phyloP scores from a whole-genome alignment of 2,888 invertebrate species.

The Drosophila vallismaia region DNA sequence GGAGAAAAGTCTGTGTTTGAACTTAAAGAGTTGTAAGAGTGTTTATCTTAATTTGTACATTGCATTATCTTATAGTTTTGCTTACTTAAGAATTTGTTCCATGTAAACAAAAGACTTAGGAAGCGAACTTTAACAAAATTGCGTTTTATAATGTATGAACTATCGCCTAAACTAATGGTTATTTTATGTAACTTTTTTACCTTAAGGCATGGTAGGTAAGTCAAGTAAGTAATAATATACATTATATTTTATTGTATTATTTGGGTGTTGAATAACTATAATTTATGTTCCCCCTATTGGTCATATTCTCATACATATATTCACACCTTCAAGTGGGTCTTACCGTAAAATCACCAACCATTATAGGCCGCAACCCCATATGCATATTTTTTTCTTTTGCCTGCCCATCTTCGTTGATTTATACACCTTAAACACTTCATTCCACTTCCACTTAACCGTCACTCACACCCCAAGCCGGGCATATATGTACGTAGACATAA shows the following conservation, averaged over 20 bases:
- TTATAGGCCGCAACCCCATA: conserved; percentile 12
- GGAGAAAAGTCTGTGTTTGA: conserved; percentile 1
- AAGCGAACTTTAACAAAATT: not conserved
- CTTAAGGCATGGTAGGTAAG: not conserved
- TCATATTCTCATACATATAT: not conserved
- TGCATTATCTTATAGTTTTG: not conserved
- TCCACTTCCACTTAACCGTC: conserved; percentile 21
- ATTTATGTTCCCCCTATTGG: not conserved
- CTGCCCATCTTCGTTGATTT: conserved; percentile 25
- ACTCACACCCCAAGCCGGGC: conserved; percentile 13
- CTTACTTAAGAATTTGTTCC: not conserved
- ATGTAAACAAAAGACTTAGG: not conserved
- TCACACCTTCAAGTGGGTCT: conserved; percentile 21
- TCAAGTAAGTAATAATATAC: not conserved
- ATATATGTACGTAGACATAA: conserved; percentile 40
- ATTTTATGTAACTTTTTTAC: not conserved
- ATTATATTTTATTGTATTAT: not conserved
- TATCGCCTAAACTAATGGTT: too few relatives aligned
- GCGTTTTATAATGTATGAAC: too few relatives aligned
- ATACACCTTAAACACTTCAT: conserved; percentile 38
- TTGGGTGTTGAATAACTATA: not conserved
- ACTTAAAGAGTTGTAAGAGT: not conserved
- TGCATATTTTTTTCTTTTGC: conserved; percentile 21
- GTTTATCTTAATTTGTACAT: not conserved
- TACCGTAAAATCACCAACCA: conserved; percentile 49